Percentiles rank a stretch among this genome's conserved stretches.
Evolutionary conservation across 2,113 vertebrate genomes (phyloP).

Genomic region (Protobothrops mucrosquamatus): DNA sequence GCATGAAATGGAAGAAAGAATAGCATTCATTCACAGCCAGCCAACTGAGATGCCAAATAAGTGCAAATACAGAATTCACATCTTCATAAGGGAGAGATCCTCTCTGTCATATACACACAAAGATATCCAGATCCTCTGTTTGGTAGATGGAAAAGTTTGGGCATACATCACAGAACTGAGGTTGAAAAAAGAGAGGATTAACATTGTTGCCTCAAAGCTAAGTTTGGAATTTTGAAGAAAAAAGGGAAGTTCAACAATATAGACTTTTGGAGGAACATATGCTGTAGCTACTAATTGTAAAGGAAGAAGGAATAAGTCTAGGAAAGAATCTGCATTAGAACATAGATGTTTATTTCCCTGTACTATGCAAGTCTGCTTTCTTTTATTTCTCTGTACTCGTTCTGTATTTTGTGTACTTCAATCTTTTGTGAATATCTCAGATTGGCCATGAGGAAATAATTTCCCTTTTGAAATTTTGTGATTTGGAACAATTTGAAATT

Average conservation of each 20-base stretch:
- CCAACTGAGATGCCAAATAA: background rate
- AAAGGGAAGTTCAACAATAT: background rate
- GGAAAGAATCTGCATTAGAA: background rate
- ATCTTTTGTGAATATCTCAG: background rate
- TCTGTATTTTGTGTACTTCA: background rate
- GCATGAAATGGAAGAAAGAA: background rate
- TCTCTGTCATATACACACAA: background rate
- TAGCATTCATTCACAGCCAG: background rate
- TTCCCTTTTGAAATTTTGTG: background rate
- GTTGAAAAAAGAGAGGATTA: background rate
- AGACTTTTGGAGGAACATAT: background rate
- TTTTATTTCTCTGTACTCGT: background rate
- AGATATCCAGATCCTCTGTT: background rate
- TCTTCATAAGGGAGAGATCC: background rate
- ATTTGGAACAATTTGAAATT: background rate
- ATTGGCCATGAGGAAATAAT: background rate
- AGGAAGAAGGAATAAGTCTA: background rate
- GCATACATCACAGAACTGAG: background rate
- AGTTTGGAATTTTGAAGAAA: background rate
- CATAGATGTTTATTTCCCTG: background rate
- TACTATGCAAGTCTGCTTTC: background rate
- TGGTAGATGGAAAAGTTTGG: background rate
- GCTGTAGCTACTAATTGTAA: background rate
- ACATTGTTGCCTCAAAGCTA: background rate
- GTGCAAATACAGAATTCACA: background rate